Percentiles rank a stretch among this genome's conserved stretches.
phyloP scores from a whole-genome alignment of 2,888 invertebrate genomes.

The Allacma fusca region DNA sequence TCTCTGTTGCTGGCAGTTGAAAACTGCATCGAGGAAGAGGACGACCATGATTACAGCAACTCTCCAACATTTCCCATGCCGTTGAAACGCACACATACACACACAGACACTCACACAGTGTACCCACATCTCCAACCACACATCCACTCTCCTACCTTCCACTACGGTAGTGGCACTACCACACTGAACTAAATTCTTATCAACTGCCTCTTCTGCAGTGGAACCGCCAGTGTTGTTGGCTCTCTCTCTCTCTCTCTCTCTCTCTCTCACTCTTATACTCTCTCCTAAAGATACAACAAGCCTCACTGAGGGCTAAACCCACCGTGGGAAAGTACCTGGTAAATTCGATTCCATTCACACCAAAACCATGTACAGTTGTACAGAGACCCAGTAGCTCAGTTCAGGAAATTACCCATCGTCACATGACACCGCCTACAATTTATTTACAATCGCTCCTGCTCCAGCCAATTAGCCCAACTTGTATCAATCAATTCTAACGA shows the following conservation, averaged over 20 bases:
- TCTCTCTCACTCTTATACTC: too few species aligned
- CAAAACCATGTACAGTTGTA: too few species aligned
- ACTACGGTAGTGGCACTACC: not conserved
- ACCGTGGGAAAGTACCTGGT: too few species aligned
- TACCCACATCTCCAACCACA: slow-evolving; percentile 2
- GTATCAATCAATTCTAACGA: not conserved
- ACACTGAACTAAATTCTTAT: not conserved
- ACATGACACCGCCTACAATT: not conserved
- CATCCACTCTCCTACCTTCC: not conserved
- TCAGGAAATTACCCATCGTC: too few species aligned
- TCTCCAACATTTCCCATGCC: not conserved
- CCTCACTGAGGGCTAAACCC: too few species aligned
- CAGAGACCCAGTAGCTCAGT: too few species aligned
- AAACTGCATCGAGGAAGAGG: slow-evolving; percentile 26
- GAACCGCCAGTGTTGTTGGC: too few species aligned
- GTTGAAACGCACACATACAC: slow-evolving; percentile 2
- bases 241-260: too few species aligned
- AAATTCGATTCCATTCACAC: too few species aligned
- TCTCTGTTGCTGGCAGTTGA: slow-evolving; percentile 35
- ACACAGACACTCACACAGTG: not conserved
- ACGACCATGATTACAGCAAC: slow-evolving; percentile 26
- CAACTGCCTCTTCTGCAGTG: not conserved
- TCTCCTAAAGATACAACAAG: too few species aligned
- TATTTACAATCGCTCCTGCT: not conserved
- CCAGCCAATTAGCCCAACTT: not conserved